Conservation (phyloP, 2,113 vertebrate species). For the Helogale parvula region DNA sequence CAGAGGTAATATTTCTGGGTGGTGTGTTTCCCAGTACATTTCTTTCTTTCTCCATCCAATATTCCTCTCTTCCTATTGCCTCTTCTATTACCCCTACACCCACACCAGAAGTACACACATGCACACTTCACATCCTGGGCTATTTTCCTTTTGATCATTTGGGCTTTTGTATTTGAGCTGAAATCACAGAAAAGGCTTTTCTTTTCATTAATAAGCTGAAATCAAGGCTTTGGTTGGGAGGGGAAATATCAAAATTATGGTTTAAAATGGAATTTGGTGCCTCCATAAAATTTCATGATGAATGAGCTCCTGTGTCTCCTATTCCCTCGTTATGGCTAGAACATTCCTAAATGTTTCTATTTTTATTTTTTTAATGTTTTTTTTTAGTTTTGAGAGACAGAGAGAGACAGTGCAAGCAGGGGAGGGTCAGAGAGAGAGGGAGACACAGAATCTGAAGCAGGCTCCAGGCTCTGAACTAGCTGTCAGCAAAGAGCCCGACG, state of each 20-base stretch:
- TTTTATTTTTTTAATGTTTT: no score
- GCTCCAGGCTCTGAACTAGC: no score
- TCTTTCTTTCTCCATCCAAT: not conserved
- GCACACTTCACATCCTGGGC: not conserved
- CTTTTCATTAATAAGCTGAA: conserved; percentile 20
- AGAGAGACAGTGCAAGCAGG: no score
- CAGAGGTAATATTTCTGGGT: not conserved
- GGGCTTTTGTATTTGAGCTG: not conserved
- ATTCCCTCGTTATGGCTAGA: not conserved
- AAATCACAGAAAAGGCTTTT: not conserved
- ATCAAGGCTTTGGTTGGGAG: not conserved
- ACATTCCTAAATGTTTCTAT: not conserved
- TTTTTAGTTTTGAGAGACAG: no score
- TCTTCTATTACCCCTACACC: not conserved
- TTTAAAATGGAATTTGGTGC: not conserved
- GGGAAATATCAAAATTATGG: not conserved
- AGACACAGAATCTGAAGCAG: no score
- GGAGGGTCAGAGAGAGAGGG: no score
- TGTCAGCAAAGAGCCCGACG: no score
- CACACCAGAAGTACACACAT: not conserved
- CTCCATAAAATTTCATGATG: not conserved
- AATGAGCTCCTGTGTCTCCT: not conserved
- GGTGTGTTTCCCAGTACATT: not conserved
- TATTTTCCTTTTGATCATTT: not conserved
- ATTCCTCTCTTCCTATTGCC: fast-evolving